Evolutionary conservation across 92 coral and sea anemone genomes (phyloP).

Genomic region (Umimayanthus kanabou): DNA sequence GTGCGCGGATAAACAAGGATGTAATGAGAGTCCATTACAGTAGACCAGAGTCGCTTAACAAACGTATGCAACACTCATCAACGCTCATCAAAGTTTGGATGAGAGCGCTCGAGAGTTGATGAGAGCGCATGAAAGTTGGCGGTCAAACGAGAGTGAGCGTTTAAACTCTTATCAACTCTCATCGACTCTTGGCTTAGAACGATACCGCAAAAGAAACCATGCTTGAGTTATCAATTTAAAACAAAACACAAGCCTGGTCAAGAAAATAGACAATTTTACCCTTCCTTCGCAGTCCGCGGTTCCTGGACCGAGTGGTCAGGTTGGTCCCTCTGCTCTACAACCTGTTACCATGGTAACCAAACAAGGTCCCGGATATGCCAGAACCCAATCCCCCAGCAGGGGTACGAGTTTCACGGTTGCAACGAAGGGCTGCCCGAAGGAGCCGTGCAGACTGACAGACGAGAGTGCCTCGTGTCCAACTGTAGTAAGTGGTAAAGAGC

Average conservation of each 20-base stretch:
- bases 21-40: too few relatives aligned
- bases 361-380: constrained; percentile 62
- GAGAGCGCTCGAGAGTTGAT: too few relatives aligned
- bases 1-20: too few relatives aligned
- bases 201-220: too few relatives aligned
- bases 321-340: constrained; percentile 57
- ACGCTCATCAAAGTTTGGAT: too few relatives aligned
- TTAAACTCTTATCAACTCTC: too few relatives aligned
- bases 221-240: background rate
- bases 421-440: constrained; percentile 8
- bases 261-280: background rate
- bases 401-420: constrained; percentile 46
- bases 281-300: constrained; percentile 45
- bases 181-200: too few relatives aligned
- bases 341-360: constrained; percentile 62
- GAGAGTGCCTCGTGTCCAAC: constrained; percentile 49
- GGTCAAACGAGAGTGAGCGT: too few relatives aligned
- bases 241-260: background rate
- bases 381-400: constrained; percentile 47
- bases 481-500: constrained; percentile 54
- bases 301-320: constrained; percentile 62
- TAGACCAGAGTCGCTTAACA: too few relatives aligned
- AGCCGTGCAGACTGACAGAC: constrained; percentile 34
- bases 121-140: too few relatives aligned
- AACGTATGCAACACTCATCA: too few relatives aligned